Percentiles rank a stretch among this genome's conserved stretches.
Conservation (phyloP, 2,797 vertebrate species). For the Phataginus tricuspis region DNA sequence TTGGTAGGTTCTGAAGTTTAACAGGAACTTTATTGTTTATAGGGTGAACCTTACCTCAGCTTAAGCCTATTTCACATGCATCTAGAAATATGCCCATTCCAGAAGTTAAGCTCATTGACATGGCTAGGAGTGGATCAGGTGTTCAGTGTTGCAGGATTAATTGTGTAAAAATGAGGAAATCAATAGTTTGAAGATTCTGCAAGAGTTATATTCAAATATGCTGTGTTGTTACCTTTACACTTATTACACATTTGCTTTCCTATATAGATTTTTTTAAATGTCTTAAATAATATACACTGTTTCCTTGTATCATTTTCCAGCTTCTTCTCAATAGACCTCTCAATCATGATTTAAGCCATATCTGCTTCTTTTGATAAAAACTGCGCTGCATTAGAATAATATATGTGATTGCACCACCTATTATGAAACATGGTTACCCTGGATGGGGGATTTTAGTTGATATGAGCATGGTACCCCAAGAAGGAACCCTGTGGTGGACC, state of each 20-base stretch:
- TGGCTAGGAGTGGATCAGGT: not conserved
- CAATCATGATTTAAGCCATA: not conserved
- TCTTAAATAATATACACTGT: not conserved
- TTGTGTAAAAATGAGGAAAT: not conserved
- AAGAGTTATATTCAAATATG: not conserved
- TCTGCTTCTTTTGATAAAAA: not conserved
- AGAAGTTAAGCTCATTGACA: not conserved
- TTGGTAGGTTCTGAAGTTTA: slow-evolving; percentile 26
- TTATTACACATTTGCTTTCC: not conserved
- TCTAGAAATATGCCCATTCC: not conserved
- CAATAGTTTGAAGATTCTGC: not conserved
- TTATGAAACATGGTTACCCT: not conserved
- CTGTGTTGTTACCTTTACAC: not conserved
- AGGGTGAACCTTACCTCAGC: not conserved
- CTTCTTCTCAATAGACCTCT: not conserved
- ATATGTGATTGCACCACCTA: not conserved
- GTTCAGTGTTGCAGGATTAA: not conserved
- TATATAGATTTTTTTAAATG: not conserved
- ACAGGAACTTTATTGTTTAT: slow-evolving; percentile 10
- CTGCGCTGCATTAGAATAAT: not conserved
- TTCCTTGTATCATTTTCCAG: not conserved
- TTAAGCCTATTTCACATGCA: not conserved
- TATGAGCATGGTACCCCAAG: not conserved
- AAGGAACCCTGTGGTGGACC: not conserved
- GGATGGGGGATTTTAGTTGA: not conserved